Base-by-base conservation (phyloP, 2,888 invertebrate genomes). In the Heliconius cydno region DNA sequence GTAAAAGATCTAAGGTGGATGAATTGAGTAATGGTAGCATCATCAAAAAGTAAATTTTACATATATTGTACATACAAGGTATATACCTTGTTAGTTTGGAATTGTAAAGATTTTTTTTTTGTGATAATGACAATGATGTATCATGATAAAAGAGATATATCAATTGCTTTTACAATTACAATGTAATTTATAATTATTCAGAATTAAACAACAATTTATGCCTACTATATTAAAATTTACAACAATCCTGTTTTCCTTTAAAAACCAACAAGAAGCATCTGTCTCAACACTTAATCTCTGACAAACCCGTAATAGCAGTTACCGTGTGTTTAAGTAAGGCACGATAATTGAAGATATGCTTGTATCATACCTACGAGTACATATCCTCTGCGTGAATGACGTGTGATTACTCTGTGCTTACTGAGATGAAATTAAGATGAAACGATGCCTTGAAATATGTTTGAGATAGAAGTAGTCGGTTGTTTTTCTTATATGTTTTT, bases 281-380 rank as follows among this genome's bases (percentile, higher is more conserved):
- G 25, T 25, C 22, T 30, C 22, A 28, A 34, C 13, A 34, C 41
- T 72, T 85, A 83, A 79, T 86, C 86, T 84, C 71, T 85, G 85
- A 67, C 41, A 85, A 89, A 88, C 87, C 85, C 89, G 90, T 89
- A 90, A 89, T 88, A 89, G 86, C 88, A 85, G 89, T 88, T 89
- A 90, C 92, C 90, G 92, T 92, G 89, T 93, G 90, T 93, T 94
- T 94, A 94, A 94, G 94, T 94, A 94, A 92, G 94, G 94, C 92
- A 94, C 94, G 93, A 92, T 94, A 94, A 94, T 94, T 94, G 93
- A 92, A 94, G 93, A 92, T 93, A 93, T 92, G 91, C 90, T 88
- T 85, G 90, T 90, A 92, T 93, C 91, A 92, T 92, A 91, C 89
- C 85, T 86, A 88, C 88, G 87, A 87, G 87, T n/a, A 52, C 60